These are phyloP conservation scores for Meliscaeva auricollis DNA, from an alignment of 2,888 invertebrate species.

Conservation along the genomic window DNA sequence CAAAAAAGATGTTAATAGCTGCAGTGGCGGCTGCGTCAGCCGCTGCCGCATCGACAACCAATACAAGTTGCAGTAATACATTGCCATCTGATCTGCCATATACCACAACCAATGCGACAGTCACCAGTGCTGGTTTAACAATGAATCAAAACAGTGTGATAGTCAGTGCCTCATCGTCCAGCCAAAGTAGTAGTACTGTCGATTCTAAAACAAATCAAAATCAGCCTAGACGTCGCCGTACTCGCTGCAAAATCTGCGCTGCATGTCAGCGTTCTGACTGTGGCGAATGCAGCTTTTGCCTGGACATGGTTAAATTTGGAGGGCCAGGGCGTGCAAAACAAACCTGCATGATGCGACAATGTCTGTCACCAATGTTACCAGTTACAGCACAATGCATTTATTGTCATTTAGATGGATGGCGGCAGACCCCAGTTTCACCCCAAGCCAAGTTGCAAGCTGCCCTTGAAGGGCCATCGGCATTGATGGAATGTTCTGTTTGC, in stretches of 20 bases:
- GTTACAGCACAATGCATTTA: conserved; percentile 95
- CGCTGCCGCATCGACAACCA: conserved; percentile 78
- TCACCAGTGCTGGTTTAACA: conserved; percentile 27
- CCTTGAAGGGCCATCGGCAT: conserved; percentile 89
- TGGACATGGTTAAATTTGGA: conserved; percentile 98
- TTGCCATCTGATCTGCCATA: conserved; percentile 56
- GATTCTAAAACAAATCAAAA: conserved; percentile 83
- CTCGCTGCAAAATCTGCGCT: conserved; percentile 95
- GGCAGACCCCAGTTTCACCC: conserved; percentile 90
- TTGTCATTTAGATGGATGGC: conserved; percentile 91
- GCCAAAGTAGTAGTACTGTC: conserved; percentile 69
- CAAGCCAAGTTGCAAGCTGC: conserved; percentile 85
- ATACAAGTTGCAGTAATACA: conserved; percentile 13
- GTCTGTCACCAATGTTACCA: conserved; percentile 96
- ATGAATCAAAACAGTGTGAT: conserved; percentile 77
- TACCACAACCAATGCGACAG: conserved; percentile 54
- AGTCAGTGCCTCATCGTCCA: conserved; percentile 62
- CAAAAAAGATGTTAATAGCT: conserved; percentile 82
- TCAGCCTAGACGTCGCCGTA: conserved; percentile 88
- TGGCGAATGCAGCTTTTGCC: conserved; percentile 97
- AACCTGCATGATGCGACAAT: conserved; percentile 97
- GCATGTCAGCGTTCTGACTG: conserved; percentile 97
- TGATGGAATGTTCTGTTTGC: conserved; percentile 98
- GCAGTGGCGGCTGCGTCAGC: conserved; percentile 82
- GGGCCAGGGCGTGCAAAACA: conserved; percentile 97